Base-by-base conservation (phyloP, 35 echinoderm and acorn worm genomes). In the Ophiothrix spiculata region DNA sequence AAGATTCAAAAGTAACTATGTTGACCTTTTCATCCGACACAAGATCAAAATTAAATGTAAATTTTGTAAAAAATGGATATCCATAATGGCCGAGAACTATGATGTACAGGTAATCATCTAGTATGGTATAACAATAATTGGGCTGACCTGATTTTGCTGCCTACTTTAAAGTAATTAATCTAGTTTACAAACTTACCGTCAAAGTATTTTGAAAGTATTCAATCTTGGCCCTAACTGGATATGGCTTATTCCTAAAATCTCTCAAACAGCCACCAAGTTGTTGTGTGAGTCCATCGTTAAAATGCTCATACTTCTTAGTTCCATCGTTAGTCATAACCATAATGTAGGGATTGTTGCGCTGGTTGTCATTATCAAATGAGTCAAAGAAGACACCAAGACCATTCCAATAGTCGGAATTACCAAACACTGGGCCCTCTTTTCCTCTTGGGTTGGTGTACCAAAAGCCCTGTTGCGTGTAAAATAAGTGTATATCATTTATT, bases 281-380 rank as follows among this genome's bases (percentile, higher is more conserved):
- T 56, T 99, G 96, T 69, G 84, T 86, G 42, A 99, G 64, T 0
- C 96, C 96, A 21, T 99, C 96, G n/a, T 86, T 94, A 39, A 74
- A 80, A 74, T 99, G 96, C n/a, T 99, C 92, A 86, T 92, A 99
- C 40, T 76, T 34, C 77, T 94, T 87, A 14, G 86, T 92, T 2
- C 96, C 96, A 79, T 99, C 92, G 15, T 99, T 99, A 12, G 32
- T 78, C 56, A 99, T 86, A 1, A 84, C 86, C 25, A 99, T 37
- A 35, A 99, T 92, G 78, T 99, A 99, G 0, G 96, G 96, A 37
- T 99, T 99, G 37, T 99, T 99, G 42, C 96, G 76, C 86, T 94
- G 86, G 75, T 99, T 99, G 38, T 99, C 96, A 34, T 99, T 99
- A 77, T 99, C 96, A 34, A 99, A 99, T 8, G 96, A 99, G 64